Base-by-base conservation (phyloP, 2,797 vertebrate genomes). In the Enteromius mattozi region DNA sequence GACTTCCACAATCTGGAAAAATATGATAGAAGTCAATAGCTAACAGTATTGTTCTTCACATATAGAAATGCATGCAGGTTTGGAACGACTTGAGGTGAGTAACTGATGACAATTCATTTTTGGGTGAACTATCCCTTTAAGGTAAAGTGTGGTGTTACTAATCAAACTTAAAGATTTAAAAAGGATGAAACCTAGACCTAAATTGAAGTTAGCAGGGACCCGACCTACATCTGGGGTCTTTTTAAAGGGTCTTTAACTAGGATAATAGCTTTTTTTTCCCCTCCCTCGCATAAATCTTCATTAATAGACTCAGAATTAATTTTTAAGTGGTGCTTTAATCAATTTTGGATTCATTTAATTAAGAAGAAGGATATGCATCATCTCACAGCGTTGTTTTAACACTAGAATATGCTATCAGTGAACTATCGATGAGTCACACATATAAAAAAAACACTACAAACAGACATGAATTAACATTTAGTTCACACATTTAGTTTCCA, bases 401-500 rank as follows among this genome's bases (percentile, higher is more conserved):
- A 61, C 17, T 27, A 27, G 33, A 56, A 61, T 33, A 33, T 21
- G 8, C 37, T 8, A 30, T 71, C n/a, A 45, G 6, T 45, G 33
- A 45, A 72, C 3, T 9, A 61, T 61, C 12, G 35, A 63, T n/a
- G 12, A 27, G 27, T 65, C 24, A 49, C 24, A 63, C 7, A n/a
- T 17, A 21, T 4, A 2, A 2, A 14, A 27, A 13, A 69, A 4
- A 59, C 2, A 56, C 51, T 54, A 61, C n/a, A 54, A 75, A 54
- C 47, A n/a, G 33, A 6, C 49, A 56, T 14, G 10, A 61, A 74
- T 63, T 6, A 45, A 17, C 27, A n/a, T 66, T 82, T 51, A 37
- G 30, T n/a, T 82, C 47, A 30, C 33, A 17, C 27, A n/a, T 66
- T 82, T 51, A 37, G 30, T n/a, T 82, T 33, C 30, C 33, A 27